These are phyloP conservation scores for Noctua fimbriata DNA, from an alignment of 2,888 invertebrate species.

Conservation along the genomic window DNA sequence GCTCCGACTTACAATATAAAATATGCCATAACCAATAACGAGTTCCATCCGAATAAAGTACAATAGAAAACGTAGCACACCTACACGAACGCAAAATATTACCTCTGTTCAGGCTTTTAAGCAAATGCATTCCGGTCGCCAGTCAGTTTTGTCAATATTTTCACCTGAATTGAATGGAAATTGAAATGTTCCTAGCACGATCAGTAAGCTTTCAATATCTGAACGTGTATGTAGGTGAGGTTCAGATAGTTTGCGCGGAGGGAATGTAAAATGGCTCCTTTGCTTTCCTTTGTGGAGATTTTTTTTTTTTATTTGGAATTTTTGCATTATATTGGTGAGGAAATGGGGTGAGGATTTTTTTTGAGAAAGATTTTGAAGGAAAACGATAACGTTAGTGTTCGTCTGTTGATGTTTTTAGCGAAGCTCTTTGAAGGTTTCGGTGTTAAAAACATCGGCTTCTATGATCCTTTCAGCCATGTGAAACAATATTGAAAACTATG, in stretches of 20 bases:
- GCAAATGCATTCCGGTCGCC: slow-evolving; percentile 73
- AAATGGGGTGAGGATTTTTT: slow-evolving; percentile 3
- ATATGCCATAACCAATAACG: slow-evolving; percentile 1
- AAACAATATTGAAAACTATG: not conserved
- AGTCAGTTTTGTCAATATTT: slow-evolving; percentile 70
- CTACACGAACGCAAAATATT: slow-evolving; percentile 63
- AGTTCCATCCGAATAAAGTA: not conserved
- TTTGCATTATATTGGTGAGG: slow-evolving; percentile 45
- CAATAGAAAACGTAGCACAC: not conserved
- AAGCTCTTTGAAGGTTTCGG: not conserved
- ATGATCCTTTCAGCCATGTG: not conserved
- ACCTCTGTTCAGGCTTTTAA: slow-evolving; percentile 71
- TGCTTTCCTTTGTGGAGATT: slow-evolving; percentile 30
- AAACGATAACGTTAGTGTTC: not conserved
- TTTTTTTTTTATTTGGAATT: slow-evolving; percentile 41
- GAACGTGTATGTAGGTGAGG: slow-evolving; percentile 37
- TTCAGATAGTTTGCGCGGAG: slow-evolving; percentile 44
- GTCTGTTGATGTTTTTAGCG: not conserved
- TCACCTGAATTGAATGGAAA: slow-evolving; percentile 70
- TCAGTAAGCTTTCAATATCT: slow-evolving; percentile 65
- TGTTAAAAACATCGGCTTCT: not conserved
- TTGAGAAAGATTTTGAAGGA: not conserved
- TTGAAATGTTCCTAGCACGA: slow-evolving; percentile 66
- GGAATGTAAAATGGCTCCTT: slow-evolving; percentile 48
- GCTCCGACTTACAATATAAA: not conserved